Percentiles rank a stretch among this genome's conserved stretches.
These are phyloP conservation scores for Pluvianellus socialis DNA, from an alignment of 2,113 vertebrate species.

Conservation along the genomic window DNA sequence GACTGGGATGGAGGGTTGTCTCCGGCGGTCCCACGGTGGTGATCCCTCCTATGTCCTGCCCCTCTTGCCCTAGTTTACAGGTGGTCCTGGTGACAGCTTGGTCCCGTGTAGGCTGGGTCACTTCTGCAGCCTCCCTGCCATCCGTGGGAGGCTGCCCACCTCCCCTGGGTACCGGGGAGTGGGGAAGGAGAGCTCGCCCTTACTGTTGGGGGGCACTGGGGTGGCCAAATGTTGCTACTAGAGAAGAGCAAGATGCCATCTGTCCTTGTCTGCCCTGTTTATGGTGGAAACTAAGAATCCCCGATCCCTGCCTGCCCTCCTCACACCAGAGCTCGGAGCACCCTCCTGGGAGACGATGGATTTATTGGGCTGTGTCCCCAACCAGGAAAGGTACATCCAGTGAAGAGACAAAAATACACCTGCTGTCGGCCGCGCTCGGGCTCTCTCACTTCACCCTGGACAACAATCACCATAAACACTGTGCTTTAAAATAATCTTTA, in stretches of 20 bases:
- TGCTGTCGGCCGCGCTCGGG: fast-evolving
- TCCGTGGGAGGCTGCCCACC: neutral
- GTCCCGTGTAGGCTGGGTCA: neutral
- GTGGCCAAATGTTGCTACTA: neutral
- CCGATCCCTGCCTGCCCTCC: neutral
- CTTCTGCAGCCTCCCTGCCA: neutral
- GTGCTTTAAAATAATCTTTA: slow-evolving; percentile 68
- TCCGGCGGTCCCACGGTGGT: neutral
- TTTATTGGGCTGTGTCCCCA: slow-evolving; percentile 48
- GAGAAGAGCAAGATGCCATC: neutral
- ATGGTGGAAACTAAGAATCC: neutral
- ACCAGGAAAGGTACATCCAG: slow-evolving; percentile 55
- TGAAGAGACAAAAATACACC: slow-evolving; percentile 56
- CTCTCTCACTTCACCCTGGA: neutral
- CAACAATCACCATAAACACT: slow-evolving; percentile 28
- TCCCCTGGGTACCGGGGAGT: neutral
- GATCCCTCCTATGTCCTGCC: neutral
- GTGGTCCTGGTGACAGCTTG: neutral
- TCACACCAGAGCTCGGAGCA: neutral
- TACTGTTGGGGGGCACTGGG: neutral
- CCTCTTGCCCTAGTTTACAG: neutral
- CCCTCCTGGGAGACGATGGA: neutral
- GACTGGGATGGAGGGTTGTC: neutral
- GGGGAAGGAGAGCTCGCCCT: neutral
- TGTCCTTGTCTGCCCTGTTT: neutral